Evolutionary conservation across 2,797 vertebrate species (phyloP).

Genomic region (Pampus argenteus): DNA sequence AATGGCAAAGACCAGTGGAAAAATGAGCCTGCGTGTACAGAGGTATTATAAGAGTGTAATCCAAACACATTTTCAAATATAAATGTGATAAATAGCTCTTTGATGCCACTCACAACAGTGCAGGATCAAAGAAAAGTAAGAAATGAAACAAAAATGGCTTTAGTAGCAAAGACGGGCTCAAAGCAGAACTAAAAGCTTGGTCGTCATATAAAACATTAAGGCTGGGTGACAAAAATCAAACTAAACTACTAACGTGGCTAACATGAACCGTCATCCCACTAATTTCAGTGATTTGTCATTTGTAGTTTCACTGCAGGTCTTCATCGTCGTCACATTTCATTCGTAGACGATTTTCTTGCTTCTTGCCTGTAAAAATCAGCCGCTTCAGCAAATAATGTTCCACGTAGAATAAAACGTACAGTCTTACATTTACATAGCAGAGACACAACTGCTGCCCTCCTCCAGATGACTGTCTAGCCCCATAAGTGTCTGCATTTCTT

Average conservation of each 20-base stretch:
- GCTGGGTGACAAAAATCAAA: too few relatives aligned
- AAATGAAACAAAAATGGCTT: too few relatives aligned
- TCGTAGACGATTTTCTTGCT: background rate
- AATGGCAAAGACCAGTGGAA: too few relatives aligned
- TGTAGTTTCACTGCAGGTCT: background rate
- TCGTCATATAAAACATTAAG: too few relatives aligned
- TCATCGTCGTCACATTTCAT: background rate
- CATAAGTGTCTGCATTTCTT: conserved; percentile 25
- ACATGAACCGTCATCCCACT: background rate
- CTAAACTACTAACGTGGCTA: background rate
- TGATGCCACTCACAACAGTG: too few relatives aligned
- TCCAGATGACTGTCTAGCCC: background rate
- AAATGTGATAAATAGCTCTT: too few relatives aligned
- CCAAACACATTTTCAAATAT: too few relatives aligned
- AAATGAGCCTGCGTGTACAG: too few relatives aligned
- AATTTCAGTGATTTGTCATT: background rate
- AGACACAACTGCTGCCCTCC: background rate
- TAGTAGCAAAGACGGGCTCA: too few relatives aligned
- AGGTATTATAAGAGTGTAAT: too few relatives aligned
- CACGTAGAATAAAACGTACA: background rate
- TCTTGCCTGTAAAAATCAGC: background rate
- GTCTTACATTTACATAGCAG: background rate
- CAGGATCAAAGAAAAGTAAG: too few relatives aligned
- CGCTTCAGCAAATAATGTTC: background rate
- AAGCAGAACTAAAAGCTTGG: background rate